Evolutionary conservation across 2,113 vertebrate species (phyloP).

Genomic region (Ceyx margarethae): DNA sequence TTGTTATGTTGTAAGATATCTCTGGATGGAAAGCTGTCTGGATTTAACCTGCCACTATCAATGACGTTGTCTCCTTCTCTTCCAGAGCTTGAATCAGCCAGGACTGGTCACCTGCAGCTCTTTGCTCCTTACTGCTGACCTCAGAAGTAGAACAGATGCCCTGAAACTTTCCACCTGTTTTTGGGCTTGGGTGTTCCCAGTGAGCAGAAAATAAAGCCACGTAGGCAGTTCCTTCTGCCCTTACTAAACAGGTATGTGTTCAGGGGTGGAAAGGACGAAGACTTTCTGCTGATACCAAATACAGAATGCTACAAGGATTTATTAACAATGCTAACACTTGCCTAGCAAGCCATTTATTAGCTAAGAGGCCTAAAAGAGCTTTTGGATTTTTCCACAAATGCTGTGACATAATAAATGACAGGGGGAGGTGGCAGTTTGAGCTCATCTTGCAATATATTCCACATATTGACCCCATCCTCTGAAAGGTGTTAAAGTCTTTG

Average conservation of each 20-base stretch:
- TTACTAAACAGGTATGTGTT: not conserved
- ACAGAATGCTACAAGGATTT: not conserved
- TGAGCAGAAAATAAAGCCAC: not conserved
- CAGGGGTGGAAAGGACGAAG: not conserved
- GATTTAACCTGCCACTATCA: constrained; percentile 1
- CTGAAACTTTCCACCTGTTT: not conserved
- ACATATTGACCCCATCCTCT: not conserved
- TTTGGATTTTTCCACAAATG: constrained; percentile 16
- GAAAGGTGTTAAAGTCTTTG: not conserved
- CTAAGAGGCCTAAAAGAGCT: not conserved
- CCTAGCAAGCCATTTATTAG: not conserved
- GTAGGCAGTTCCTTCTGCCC: constrained; percentile 27
- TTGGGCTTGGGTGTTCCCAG: constrained; percentile 1
- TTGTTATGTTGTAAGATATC: not conserved
- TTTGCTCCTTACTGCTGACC: not conserved
- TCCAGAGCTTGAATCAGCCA: not conserved
- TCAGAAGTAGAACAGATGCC: not conserved
- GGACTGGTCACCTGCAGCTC: not conserved
- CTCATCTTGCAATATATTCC: not conserved
- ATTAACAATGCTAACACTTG: not conserved
- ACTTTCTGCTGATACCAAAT: constrained; percentile 21
- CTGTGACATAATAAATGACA: not conserved
- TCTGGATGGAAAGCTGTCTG: not conserved
- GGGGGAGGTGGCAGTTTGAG: not conserved
- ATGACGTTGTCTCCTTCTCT: not conserved